Evolutionary conservation across 2,888 invertebrate species (phyloP).

Genomic region (Synergus laeviventris): DNA sequence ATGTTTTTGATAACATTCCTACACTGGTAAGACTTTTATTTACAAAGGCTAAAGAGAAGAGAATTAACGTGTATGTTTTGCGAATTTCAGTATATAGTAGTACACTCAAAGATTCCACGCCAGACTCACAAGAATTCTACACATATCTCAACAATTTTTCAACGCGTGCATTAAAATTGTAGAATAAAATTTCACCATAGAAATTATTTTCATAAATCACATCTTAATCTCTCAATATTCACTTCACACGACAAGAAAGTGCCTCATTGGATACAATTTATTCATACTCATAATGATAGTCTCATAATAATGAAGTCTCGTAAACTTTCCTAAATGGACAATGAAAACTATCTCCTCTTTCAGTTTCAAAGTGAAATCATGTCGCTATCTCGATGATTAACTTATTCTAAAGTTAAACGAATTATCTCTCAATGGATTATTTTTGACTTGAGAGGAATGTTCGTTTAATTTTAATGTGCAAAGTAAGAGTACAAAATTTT

Average conservation of each 20-base stretch:
- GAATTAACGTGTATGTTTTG: background rate
- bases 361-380: background rate
- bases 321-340: background rate
- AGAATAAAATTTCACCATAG: too few species aligned
- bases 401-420: background rate
- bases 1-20: conserved; percentile 80
- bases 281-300: conserved; percentile 2
- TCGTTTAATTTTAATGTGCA: background rate
- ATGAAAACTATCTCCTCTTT: background rate
- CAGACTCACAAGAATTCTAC: background rate
- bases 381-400: background rate
- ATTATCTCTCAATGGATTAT: background rate
- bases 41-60: background rate
- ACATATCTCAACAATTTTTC: background rate
- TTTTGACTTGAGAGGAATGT: background rate
- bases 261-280: background rate
- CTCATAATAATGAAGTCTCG: background rate
- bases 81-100: background rate
- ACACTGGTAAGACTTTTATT: conserved; percentile 77
- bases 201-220: background rate
- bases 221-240: background rate
- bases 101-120: background rate
- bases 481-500: background rate
- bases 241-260: background rate
- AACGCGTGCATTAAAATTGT: too few species aligned